Evolutionary conservation across 1,140 invertebrate species (phyloP).

Genomic region (Diprion similis): DNA sequence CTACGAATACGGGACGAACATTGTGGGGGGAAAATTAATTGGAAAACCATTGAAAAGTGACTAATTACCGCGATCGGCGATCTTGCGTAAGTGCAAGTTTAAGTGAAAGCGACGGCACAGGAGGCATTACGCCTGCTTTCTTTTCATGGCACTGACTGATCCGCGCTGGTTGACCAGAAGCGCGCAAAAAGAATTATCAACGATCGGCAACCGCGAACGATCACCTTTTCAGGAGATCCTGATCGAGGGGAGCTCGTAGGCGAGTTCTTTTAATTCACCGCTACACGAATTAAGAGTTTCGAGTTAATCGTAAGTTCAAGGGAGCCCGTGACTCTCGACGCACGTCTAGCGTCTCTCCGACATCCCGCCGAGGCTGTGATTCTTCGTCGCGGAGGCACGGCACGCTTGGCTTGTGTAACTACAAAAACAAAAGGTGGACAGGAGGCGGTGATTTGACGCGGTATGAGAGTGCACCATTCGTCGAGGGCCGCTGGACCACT

Average conservation of each 20-base stretch:
- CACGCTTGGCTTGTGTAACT: neutral
- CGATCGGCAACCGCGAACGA: neutral
- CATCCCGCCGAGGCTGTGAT: neutral
- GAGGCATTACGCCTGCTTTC: neutral
- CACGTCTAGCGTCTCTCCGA: neutral
- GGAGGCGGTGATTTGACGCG: slow-evolving; percentile 6
- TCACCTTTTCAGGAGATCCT: neutral
- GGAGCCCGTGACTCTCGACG: neutral
- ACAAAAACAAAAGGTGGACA: slow-evolving; percentile 1
- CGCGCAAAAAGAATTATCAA: neutral
- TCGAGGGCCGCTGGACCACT: neutral
- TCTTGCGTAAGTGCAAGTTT: neutral
- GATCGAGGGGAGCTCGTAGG: neutral
- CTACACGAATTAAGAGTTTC: neutral
- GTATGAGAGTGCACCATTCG: slow-evolving; percentile 5
- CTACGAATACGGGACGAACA: neutral
- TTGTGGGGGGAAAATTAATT: neutral
- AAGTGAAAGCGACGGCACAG: neutral
- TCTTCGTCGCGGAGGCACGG: neutral
- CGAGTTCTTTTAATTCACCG: neutral
- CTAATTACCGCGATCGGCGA: neutral
- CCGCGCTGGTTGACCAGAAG: neutral
- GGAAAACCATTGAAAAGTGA: neutral
- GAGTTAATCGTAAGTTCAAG: neutral
- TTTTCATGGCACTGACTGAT: neutral